These are phyloP conservation scores for Drosophila leontia DNA, from an alignment of 1,140 invertebrate genomes.

Conservation along the genomic window DNA sequence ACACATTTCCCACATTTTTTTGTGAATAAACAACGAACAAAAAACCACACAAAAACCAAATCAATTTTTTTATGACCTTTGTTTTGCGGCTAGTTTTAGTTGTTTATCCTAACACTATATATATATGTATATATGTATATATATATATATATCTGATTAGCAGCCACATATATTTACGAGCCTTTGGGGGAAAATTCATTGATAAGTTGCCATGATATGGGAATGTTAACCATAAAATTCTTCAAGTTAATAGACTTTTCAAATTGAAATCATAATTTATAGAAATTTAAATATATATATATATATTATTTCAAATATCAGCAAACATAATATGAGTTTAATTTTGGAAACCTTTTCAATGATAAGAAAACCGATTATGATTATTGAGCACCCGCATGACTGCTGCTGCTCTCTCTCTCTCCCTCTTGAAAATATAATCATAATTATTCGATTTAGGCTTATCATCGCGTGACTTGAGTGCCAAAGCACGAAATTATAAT, in stretches of 20 bases:
- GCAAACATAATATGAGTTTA: not conserved
- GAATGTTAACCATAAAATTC: not conserved
- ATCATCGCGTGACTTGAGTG: conserved; percentile 70
- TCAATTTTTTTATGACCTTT: conserved; percentile 40
- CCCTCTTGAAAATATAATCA: conserved; percentile 21
- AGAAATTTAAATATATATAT: not conserved
- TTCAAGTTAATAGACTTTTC: not conserved
- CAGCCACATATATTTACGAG: conserved; percentile 12
- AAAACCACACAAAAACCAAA: conserved; percentile 21
- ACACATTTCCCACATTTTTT: conserved; percentile 25
- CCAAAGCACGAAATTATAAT: conserved; percentile 35
- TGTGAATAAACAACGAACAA: conserved; percentile 13
- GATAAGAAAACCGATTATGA: conserved; percentile 7
- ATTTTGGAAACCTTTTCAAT: conserved; percentile 2
- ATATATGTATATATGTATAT: conserved; percentile 2
- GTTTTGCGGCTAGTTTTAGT: conserved; percentile 30
- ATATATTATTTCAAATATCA: not conserved
- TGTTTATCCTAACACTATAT: conserved; percentile 44
- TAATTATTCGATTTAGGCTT: conserved; percentile 79
- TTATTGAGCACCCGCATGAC: conserved; percentile 8
- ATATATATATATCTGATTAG: conserved; percentile 22
- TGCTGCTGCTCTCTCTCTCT: not conserved
- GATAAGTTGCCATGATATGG: conserved; percentile 19
- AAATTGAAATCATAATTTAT: not conserved
- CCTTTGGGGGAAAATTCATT: conserved; percentile 9